Percentiles rank a stretch among this genome's conserved stretches.
Evolutionary conservation across 2,113 vertebrate species (phyloP).

Genomic region (Nicator chloris): DNA sequence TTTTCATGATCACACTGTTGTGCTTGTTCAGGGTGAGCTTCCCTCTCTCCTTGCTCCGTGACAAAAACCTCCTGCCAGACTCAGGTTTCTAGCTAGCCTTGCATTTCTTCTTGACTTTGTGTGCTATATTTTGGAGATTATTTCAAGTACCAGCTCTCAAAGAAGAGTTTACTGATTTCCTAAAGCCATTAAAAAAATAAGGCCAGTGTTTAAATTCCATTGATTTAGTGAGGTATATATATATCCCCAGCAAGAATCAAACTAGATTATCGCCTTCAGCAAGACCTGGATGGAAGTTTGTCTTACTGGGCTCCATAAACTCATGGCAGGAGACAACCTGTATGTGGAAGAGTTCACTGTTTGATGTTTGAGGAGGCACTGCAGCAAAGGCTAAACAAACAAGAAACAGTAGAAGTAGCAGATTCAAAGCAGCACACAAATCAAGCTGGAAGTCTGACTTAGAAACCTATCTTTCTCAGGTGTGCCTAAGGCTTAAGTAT

Average conservation of each 20-base stretch:
- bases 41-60: neutral
- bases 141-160: neutral
- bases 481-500: neutral
- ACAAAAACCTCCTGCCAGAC: neutral
- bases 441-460: neutral
- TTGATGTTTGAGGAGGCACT: neutral
- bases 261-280: neutral
- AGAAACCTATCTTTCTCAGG: neutral
- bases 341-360: neutral
- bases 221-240: neutral
- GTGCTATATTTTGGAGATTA: neutral
- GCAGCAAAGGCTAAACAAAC: neutral
- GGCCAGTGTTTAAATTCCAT: neutral
- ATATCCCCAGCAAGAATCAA: neutral
- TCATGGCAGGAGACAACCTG: neutral
- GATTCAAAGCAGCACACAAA: neutral
- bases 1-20: neutral
- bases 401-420: neutral
- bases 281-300: neutral
- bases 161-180: neutral
- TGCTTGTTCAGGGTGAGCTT: neutral
- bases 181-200: neutral
- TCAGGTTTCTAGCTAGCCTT: neutral
- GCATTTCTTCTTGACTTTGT: neutral
- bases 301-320: neutral